Conservation (phyloP, 2,113 vertebrate genomes). For the Leptobrachium ailaonicum region DNA sequence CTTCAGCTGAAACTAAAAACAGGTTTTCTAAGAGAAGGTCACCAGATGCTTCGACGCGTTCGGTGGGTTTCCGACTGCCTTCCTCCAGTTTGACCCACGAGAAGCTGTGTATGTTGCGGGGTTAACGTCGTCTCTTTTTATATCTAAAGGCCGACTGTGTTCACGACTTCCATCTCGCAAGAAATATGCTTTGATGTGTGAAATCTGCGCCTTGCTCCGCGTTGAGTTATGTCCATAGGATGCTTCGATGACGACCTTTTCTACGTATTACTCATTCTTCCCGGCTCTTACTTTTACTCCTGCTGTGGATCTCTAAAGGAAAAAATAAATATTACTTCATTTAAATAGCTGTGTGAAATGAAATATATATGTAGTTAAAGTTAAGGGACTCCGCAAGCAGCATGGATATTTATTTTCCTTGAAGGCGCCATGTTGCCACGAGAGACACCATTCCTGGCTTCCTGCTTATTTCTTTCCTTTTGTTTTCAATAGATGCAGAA, state of each 20-base stretch:
- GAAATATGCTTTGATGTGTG: constrained; percentile 31
- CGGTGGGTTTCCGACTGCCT: neutral
- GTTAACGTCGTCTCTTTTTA: neutral
- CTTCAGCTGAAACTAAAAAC: neutral
- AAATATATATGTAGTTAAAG: too few relatives aligned
- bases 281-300: too few relatives aligned
- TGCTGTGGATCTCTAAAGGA: too few relatives aligned
- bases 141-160: neutral
- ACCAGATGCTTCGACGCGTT: constrained; percentile 15
- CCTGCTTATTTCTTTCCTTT: too few relatives aligned
- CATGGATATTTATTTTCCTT: too few relatives aligned
- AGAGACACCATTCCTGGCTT: too few relatives aligned
- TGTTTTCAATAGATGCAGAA: too few relatives aligned
- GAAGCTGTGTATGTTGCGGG: constrained; percentile 6
- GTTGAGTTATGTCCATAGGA: neutral
- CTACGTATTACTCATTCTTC: too few relatives aligned
- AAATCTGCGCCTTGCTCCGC: neutral
- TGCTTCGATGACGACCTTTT: neutral
- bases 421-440: too few relatives aligned
- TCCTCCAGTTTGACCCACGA: neutral
- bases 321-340: too few relatives aligned
- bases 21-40: neutral
- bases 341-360: too few relatives aligned
- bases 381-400: too few relatives aligned
- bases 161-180: constrained; percentile 5